Evolutionary conservation across 2,113 vertebrate species (phyloP).

Genomic region (Arvicanthis niloticus): DNA sequence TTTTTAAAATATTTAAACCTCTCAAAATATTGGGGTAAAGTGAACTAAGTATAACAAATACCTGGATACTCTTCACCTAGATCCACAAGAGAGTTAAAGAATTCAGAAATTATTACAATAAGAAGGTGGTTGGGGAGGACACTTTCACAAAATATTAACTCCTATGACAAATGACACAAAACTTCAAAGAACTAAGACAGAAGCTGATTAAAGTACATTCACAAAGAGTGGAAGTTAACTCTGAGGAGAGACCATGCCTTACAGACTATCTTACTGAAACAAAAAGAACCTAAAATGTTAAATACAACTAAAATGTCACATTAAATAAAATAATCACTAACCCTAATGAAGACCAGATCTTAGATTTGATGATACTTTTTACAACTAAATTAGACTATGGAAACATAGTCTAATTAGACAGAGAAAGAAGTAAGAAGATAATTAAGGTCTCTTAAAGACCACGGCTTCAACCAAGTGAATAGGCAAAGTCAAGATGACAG

Average conservation of each 20-base stretch:
- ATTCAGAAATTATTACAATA: not conserved
- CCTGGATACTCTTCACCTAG: not conserved
- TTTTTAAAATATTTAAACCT: slow-evolving; percentile 8
- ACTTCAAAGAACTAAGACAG: not conserved
- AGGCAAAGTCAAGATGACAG: not conserved
- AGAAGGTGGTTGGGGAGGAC: not conserved
- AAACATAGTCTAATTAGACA: not conserved
- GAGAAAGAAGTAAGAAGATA: not conserved
- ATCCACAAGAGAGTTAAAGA: too few relatives aligned
- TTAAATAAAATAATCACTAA: not conserved
- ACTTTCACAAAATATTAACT: not conserved
- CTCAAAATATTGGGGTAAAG: not conserved
- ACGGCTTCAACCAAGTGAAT: not conserved
- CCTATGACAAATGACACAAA: not conserved
- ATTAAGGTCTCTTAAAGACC: not conserved
- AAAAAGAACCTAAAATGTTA: not conserved
- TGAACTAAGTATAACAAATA: not conserved
- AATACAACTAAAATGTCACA: not conserved
- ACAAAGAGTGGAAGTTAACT: not conserved
- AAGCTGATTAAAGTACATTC: not conserved
- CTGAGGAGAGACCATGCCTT: not conserved
- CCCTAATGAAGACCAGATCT: not conserved
- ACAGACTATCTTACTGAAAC: not conserved
- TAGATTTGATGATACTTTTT: not conserved
- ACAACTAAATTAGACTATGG: not conserved